Evolutionary conservation across 2,113 vertebrate species (phyloP).

Genomic region (Mus spicilegus): DNA sequence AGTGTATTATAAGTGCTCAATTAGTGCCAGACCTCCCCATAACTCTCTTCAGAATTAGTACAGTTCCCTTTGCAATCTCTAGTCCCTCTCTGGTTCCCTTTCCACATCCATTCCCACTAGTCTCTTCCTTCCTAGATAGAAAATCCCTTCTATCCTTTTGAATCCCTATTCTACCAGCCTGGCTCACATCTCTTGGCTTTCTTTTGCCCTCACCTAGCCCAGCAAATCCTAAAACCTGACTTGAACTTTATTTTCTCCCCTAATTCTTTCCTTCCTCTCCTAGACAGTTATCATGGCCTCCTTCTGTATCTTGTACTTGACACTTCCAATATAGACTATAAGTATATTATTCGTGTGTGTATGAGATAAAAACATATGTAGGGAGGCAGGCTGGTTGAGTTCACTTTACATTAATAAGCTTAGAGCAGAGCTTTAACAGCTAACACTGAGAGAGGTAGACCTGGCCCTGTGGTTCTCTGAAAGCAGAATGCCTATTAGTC

Average conservation of each 20-base stretch:
- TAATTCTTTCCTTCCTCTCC: conserved; percentile 52
- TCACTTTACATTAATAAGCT: conserved; percentile 20
- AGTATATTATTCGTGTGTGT: conserved; percentile 53
- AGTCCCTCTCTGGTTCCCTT: background rate
- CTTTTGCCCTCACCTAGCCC: background rate
- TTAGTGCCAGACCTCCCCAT: background rate
- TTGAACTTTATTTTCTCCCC: conserved; percentile 50
- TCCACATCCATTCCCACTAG: background rate
- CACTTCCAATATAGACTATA: conserved; percentile 64
- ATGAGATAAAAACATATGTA: conserved; percentile 61
- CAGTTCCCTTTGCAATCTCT: background rate
- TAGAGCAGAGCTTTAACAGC: conserved; percentile 51
- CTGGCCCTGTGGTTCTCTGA: rapidly evolving
- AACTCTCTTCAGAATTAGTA: background rate
- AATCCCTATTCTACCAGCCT: background rate
- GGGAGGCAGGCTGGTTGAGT: conserved; percentile 2
- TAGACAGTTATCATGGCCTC: conserved; percentile 51
- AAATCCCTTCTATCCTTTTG: background rate
- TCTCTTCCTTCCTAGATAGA: background rate
- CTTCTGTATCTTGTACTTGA: conserved; percentile 65
- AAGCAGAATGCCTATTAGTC: background rate
- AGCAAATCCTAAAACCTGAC: conserved; percentile 7
- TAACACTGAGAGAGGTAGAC: background rate
- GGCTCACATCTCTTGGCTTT: background rate
- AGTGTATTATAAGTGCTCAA: background rate